Percentiles rank a stretch among this genome's conserved stretches.
These are phyloP conservation scores for Notolepis coatsorum DNA, from an alignment of 2,797 vertebrate species.

Conservation along the genomic window DNA sequence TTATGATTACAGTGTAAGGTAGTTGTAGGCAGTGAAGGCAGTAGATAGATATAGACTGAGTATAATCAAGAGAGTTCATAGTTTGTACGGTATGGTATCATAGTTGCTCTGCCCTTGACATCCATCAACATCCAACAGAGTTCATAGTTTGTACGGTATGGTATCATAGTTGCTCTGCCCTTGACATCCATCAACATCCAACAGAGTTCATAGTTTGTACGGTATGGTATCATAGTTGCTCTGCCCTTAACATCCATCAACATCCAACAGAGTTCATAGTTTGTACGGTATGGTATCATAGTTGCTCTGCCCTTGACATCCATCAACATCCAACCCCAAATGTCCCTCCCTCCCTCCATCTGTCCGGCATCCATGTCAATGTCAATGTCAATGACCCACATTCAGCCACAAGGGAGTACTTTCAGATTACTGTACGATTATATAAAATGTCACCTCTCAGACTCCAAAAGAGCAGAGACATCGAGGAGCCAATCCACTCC, in stretches of 20 bases:
- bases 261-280: constrained; percentile 16
- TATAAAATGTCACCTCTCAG: background rate
- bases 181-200: constrained; percentile 28
- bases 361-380: background rate
- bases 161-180: constrained; percentile 10
- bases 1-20: no score
- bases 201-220: no score
- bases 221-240: constrained; percentile 4
- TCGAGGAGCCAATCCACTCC: background rate
- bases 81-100: no score
- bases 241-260: constrained; percentile 23
- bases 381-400: constrained; percentile 34
- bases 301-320: constrained; percentile 25
- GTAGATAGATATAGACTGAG: no score
- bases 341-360: background rate
- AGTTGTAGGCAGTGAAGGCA: no score
- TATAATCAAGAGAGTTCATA: no score
- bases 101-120: constrained; percentile 23
- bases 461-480: background rate
- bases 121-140: constrained; percentile 14
- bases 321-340: constrained; percentile 7
- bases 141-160: no score
- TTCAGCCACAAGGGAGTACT: constrained; percentile 22
- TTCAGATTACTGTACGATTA: constrained; percentile 7
- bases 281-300: no score